Percentiles rank a stretch among this genome's conserved stretches.
These are phyloP conservation scores for rat (Rattus norvegicus) DNA, from an alignment of 2,113 vertebrate species.

Conservation along the genomic window GRCr8 NC_086019.1:128078001-128078500, in stretches of 20 bases:
- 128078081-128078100: background rate
- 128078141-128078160: background rate
- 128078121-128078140: background rate
- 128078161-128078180: background rate
- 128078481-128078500: background rate
- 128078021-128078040: background rate
- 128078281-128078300: background rate
- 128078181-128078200: conserved; percentile 1
- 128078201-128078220: background rate
- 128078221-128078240: background rate
- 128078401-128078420: background rate
- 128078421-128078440: no score
- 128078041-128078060: background rate
- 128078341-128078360: no score
- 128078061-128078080: background rate
- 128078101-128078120: background rate
- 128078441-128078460: background rate
- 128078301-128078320: conserved; percentile 29
- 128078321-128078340: background rate
- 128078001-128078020: background rate
- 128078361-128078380: background rate
- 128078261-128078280: background rate
- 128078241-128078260: background rate
- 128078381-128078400: background rate
- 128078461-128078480: background rate